Percentiles rank a stretch among this genome's conserved stretches.
These are phyloP conservation scores for Eonycteris spelaea DNA, from an alignment of 2,113 vertebrate genomes.

Conservation along the genomic window DNA sequence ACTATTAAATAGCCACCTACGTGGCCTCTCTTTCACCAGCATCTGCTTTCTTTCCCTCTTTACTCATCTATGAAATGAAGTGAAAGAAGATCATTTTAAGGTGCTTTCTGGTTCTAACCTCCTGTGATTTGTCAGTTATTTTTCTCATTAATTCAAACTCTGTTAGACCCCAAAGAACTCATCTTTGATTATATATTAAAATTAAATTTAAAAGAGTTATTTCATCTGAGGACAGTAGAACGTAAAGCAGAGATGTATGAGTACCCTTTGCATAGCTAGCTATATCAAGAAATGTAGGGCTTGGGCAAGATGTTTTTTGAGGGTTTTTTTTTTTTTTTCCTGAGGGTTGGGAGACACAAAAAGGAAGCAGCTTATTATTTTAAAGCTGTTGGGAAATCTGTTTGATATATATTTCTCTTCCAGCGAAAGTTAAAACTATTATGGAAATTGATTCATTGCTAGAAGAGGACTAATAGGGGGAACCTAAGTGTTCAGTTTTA, in stretches of 20 bases:
- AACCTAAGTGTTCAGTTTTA: neutral
- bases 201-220: neutral
- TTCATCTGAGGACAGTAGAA: neutral
- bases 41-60: neutral
- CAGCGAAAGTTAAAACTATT: neutral
- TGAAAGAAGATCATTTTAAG: neutral
- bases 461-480: neutral
- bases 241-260: neutral
- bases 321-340: neutral
- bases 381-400: neutral
- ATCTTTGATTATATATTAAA: neutral
- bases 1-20: neutral
- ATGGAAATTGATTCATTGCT: neutral
- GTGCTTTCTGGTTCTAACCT: neutral
- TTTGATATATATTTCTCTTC: neutral
- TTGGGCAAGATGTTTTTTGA: neutral
- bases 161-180: neutral
- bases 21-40: neutral
- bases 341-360: neutral
- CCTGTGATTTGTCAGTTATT: neutral
- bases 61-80: neutral
- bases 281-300: neutral
- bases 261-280: neutral
- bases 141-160: neutral
- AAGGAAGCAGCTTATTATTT: neutral